Evolutionary conservation across 30 jellyfish, hydroid and myxozoan species (phyloP).

Genomic region (Aurelia sp.): DNA sequence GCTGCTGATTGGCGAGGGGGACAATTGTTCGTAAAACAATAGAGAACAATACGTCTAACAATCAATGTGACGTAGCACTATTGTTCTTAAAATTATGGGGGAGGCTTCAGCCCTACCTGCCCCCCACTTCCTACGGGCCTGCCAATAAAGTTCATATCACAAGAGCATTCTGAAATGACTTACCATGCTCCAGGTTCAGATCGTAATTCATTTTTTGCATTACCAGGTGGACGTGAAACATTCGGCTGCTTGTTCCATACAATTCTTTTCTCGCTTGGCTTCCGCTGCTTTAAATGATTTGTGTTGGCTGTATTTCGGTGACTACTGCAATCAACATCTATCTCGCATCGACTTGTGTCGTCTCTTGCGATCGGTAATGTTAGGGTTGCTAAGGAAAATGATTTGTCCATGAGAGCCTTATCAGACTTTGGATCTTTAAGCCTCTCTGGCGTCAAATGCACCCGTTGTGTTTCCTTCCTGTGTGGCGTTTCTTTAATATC

Average conservation of each 20-base stretch:
- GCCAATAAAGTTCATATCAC: background rate
- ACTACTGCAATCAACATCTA: background rate
- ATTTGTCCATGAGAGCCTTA: background rate
- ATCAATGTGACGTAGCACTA: too few relatives aligned
- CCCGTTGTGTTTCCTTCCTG: background rate
- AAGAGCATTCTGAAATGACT: background rate
- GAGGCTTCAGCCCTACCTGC: too few relatives aligned
- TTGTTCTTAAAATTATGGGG: too few relatives aligned
- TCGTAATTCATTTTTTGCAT: background rate
- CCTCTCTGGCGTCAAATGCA: background rate
- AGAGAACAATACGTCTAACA: too few relatives aligned
- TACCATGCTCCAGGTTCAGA: constrained; percentile 82
- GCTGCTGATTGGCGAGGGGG: too few relatives aligned
- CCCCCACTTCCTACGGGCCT: too few relatives aligned
- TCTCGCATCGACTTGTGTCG: background rate
- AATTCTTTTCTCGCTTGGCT: constrained; percentile 31
- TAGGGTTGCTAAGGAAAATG: background rate
- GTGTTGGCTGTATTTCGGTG: background rate
- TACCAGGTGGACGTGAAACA: background rate
- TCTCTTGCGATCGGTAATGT: background rate
- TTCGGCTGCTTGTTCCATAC: constrained; percentile 58
- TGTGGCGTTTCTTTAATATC: background rate
- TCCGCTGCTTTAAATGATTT: background rate
- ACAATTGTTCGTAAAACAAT: too few relatives aligned
- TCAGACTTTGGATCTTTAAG: background rate